Conservation (phyloP, 2,797 vertebrate genomes). For the Chelmon rostratus region DNA sequence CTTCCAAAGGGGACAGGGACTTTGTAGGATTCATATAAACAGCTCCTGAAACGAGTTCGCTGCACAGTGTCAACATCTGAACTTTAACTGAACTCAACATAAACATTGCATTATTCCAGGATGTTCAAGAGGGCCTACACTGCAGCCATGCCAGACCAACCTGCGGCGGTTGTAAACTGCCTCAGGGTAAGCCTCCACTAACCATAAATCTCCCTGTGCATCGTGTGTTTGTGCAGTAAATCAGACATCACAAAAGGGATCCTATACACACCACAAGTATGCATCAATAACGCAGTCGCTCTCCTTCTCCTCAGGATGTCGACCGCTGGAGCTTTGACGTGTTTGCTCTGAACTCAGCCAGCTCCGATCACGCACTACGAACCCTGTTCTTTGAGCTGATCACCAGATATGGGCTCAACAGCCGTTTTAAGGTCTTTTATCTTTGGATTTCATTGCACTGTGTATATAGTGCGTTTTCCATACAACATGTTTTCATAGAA, state of each 20-base stretch:
- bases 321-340: slow-evolving; percentile 95
- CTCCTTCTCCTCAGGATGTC: slow-evolving; percentile 84
- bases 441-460: slow-evolving; percentile 8
- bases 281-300: slow-evolving; percentile 25
- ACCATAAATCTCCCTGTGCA: slow-evolving; percentile 39
- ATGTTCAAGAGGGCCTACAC: slow-evolving; percentile 95
- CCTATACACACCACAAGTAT: slow-evolving; percentile 11
- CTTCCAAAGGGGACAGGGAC: slow-evolving; percentile 62
- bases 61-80: slow-evolving; percentile 80
- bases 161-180: slow-evolving; percentile 88
- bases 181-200: slow-evolving; percentile 87
- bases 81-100: slow-evolving; percentile 78
- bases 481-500: background rate
- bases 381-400: slow-evolving; percentile 92
- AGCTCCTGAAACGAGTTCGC: slow-evolving; percentile 70
- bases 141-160: slow-evolving; percentile 90
- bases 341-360: slow-evolving; percentile 90
- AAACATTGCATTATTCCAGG: slow-evolving; percentile 84
- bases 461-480: background rate
- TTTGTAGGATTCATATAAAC: slow-evolving; percentile 77
- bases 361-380: slow-evolving; percentile 88
- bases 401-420: slow-evolving; percentile 93
- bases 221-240: slow-evolving; percentile 47
- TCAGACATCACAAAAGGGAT: slow-evolving; percentile 37
- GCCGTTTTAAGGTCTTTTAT: slow-evolving; percentile 90